Evolutionary conservation across 1,140 invertebrate species (phyloP).

Genomic region (Trachymyrmex septentrionalis): DNA sequence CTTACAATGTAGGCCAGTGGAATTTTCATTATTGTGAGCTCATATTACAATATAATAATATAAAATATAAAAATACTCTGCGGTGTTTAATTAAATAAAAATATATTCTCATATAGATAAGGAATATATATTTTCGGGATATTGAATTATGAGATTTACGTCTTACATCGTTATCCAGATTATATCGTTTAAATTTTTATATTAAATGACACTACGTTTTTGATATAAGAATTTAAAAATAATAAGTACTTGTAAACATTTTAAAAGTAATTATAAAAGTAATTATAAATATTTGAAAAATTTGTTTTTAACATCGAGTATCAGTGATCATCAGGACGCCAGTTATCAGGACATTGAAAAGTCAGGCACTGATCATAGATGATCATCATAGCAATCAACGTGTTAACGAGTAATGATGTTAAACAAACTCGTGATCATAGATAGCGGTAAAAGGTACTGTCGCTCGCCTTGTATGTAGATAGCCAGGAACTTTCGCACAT

Average conservation of each 20-base stretch:
- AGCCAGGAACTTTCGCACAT: constrained; percentile 14
- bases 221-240: not conserved
- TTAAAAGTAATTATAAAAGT: no score
- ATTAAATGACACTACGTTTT: not conserved
- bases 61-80: no score
- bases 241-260: no score
- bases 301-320: no score
- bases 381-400: not conserved
- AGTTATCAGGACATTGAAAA: not conserved
- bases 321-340: not conserved
- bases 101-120: no score
- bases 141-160: not conserved
- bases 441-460: not conserved
- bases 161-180: not conserved
- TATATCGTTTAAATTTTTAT: not conserved
- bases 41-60: no score
- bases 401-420: not conserved
- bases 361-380: not conserved
- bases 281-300: not conserved
- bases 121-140: no score
- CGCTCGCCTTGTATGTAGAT: not conserved
- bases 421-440: not conserved
- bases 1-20: no score
- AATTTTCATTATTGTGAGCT: no score
- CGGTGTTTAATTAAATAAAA: no score